Evolutionary conservation across 1,140 invertebrate genomes (phyloP).

Genomic region (Limonius californicus): DNA sequence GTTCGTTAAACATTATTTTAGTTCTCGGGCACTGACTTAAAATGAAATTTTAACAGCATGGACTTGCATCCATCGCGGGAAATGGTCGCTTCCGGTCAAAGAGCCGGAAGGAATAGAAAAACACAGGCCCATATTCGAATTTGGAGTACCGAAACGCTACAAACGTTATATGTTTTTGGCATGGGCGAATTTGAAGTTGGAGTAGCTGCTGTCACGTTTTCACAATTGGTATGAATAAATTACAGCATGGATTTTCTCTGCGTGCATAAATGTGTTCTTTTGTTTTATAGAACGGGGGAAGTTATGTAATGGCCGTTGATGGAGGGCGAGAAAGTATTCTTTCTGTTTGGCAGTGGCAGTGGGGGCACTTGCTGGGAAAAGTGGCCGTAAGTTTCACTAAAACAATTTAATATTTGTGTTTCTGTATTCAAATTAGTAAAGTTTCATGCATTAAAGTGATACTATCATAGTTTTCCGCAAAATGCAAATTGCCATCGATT

Average conservation of each 20-base stretch:
- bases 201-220: constrained; percentile 86
- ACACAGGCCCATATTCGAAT: constrained; percentile 90
- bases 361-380: constrained; percentile 83
- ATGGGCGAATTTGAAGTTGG: constrained; percentile 89
- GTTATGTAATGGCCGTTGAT: constrained; percentile 81
- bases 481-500: background rate
- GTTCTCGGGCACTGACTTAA: background rate
- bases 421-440: background rate
- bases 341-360: constrained; percentile 87
- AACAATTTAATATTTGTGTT: too few species aligned
- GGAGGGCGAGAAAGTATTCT: constrained; percentile 80
- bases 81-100: constrained; percentile 87
- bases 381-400: constrained; percentile 80
- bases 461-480: background rate
- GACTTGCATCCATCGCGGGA: constrained; percentile 87
- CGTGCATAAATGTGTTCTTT: background rate
- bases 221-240: constrained; percentile 67
- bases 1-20: constrained; percentile 47
- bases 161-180: constrained; percentile 87
- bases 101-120: constrained; percentile 72
- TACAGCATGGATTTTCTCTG: background rate
- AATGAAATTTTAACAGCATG: constrained; percentile 56
- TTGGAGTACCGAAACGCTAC: constrained; percentile 89
- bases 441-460: background rate
- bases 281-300: constrained; percentile 72